Evolutionary conservation across 37 sponge, comb jelly and placozoan genomes (phyloP).

Genomic region (Crambe crambe): DNA sequence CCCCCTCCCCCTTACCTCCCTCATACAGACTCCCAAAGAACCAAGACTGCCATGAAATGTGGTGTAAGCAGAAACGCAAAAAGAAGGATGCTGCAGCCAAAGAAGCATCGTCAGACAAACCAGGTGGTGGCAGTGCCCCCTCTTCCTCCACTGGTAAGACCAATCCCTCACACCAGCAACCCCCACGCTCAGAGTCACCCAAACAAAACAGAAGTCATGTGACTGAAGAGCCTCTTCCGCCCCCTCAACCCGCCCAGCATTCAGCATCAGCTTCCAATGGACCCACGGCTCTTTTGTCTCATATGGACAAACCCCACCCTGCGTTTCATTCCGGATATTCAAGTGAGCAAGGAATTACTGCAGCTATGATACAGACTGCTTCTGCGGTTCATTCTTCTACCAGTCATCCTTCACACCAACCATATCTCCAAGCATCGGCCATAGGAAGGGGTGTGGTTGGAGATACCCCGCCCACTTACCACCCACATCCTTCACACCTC

Average conservation of each 20-base stretch:
- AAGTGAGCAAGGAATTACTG: not conserved
- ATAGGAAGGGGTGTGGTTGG: not conserved
- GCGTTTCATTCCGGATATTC: not conserved
- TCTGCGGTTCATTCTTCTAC: not conserved
- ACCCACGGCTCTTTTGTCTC: not conserved
- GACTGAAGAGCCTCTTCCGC: not conserved
- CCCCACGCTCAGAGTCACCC: not conserved
- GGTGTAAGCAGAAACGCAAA: constrained; percentile 82
- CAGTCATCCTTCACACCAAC: not conserved
- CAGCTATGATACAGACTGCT: not conserved
- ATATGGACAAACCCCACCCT: not conserved
- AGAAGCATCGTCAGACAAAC: not conserved
- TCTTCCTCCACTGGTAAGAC: constrained; percentile 4
- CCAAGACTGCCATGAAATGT: constrained; percentile 99
- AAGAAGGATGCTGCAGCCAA: constrained; percentile 46
- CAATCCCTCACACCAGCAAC: not conserved
- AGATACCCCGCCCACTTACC: not conserved
- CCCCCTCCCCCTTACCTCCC: not conserved
- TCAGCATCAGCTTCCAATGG: not conserved
- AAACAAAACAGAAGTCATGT: not conserved
- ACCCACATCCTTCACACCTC: constrained; percentile 6
- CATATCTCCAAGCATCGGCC: not conserved
- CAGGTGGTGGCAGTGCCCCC: not conserved
- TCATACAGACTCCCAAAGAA: constrained; percentile 73
- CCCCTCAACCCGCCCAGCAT: not conserved